Base-by-base conservation (phyloP, 1,140 invertebrate species). In the Formica exsecta region DNA sequence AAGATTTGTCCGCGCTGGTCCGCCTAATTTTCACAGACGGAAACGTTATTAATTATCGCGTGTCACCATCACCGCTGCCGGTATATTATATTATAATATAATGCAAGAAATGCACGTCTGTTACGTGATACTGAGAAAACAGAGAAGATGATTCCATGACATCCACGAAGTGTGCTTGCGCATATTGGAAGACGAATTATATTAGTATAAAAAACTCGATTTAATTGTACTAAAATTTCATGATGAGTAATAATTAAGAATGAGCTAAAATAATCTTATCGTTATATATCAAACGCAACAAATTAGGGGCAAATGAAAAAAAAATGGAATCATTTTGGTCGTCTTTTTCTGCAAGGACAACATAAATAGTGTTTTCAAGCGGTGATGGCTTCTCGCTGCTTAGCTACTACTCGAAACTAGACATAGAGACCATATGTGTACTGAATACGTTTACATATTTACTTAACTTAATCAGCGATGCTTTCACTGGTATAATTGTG, bases 361-460 rank as follows among this genome's bases (percentile, higher is more conserved):
- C 16, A 19, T 16, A 13, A 29, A n/a, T 36, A 16, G 16, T 48
- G 8, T 75, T 68, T 9, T 70, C 29, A 89, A 76, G 85, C 87
- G 81, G 90, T 89, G 90, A 91, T 92, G 88, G 89, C 90, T 91
- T 73, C 84, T 85, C 87, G 89, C 90, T 89, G 65, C 90, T 89
- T 88, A 91, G 89, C 91, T 93, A 93, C 90, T 90, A 90, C 89
- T 94, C 89, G 85, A 94, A 83, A 93, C 92, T 94, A 94, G 89
- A 93, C 92, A 93, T 92, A 93, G 86, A 93, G 90, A 92, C 89
- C 48, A 13, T 51, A 51, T 92, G 93, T 91, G 89, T 94, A 94
- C 93, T 94, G 93, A 94, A 94, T 95, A 95, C 94, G 92, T 94
- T 94, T 92, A 95, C 93, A 81, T 51, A 54, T 86, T 85, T 61